Evolutionary conservation across 1,140 invertebrate species (phyloP), one percentile per base, ranked within the genome.

Genomic region (Calephelis nemesis): DNA sequence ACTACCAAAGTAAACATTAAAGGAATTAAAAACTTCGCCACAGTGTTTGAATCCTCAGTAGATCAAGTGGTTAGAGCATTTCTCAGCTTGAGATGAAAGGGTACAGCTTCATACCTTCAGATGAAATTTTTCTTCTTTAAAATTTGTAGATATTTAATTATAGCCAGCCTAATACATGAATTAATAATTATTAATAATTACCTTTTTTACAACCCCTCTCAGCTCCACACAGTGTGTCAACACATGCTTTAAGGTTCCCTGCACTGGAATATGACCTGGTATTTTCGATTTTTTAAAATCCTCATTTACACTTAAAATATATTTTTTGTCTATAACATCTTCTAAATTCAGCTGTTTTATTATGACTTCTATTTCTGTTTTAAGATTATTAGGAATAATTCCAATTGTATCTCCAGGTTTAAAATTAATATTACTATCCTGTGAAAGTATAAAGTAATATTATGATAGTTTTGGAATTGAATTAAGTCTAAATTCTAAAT

Each of bases 141-240:
- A 30, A 30, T 30, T 30, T 30, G 30, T 30, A 30, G 30, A 30
- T 4, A 30, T 30, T 30, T 30, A 30, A 30, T 19, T 19, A 19
- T 19, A 19, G 15, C 15, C 15, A 19, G 15, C 15, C 15, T 19
- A 19, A 19, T 19, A 19, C 15, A 19, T 19, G 15, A 19, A 19
- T 19, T 19, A 19, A 45, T 9, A 1, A 45, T 45, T 7, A 45
- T 45, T 7, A 45, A 45, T 7, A 40, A 6, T 62, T 11, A 93
- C 92, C 85, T 93, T 93, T 81, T 93, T 93, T 6, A 91, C 67
- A 15, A 90, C 63, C 74, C 78, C 81, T 69, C 92, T 83, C 19
- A 93, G 66, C 73, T 93, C 90, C 10, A 93, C 68, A 79, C 85
- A 83, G 71, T 89, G 68, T 68, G 76, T 80, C 48, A 93, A 77